Percentiles rank a stretch among this genome's conserved stretches.
phyloP scores from a whole-genome alignment of 1,140 invertebrate species.

The Caerostris extrusa region DNA sequence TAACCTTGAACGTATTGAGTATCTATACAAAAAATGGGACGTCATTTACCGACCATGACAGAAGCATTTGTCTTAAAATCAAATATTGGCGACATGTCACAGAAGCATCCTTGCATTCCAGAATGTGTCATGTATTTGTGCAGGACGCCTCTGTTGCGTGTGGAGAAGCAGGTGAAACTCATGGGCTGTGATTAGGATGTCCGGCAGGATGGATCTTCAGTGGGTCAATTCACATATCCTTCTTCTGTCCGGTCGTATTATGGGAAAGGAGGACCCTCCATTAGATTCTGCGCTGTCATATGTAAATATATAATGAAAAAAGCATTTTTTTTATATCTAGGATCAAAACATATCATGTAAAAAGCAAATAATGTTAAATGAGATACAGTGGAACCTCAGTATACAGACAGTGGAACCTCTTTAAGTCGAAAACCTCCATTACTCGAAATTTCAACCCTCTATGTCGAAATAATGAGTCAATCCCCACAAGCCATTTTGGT shows the following conservation, averaged over 20 bases:
- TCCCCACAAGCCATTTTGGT: too few species aligned
- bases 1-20: too few species aligned
- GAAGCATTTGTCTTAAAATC: background rate
- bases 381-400: too few species aligned
- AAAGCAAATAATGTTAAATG: too few species aligned
- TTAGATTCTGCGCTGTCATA: background rate
- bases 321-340: too few species aligned
- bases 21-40: background rate
- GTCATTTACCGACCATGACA: background rate
- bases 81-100: background rate
- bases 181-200: background rate
- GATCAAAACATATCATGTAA: too few species aligned
- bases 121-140: background rate
- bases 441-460: too few species aligned
- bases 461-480: too few species aligned
- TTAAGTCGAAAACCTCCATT: too few species aligned
- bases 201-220: conserved; percentile 8
- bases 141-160: background rate
- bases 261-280: background rate
- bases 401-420: too few species aligned
- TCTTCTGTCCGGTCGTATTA: background rate
- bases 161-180: background rate
- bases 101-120: background rate
- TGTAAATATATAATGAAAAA: background rate
- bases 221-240: background rate